Conservation (phyloP, 2,113 vertebrate species). For the Pachyramphus minor region DNA sequence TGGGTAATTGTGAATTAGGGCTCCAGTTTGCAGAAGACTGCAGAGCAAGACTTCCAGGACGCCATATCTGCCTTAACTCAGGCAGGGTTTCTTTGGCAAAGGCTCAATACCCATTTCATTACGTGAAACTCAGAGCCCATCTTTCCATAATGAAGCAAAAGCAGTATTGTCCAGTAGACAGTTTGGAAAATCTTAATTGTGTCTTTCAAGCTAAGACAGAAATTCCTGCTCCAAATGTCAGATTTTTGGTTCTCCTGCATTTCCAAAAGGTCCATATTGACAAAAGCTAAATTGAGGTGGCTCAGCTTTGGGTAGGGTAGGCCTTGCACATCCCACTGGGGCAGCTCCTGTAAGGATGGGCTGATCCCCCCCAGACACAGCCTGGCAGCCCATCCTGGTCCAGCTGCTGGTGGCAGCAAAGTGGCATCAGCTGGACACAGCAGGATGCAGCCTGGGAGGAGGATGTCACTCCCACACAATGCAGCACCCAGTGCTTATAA, state of each 20-base stretch:
- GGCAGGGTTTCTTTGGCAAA: neutral
- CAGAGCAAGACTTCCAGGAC: neutral
- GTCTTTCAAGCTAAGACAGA: neutral
- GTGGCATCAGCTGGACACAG: neutral
- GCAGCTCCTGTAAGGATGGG: neutral
- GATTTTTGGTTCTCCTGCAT: neutral
- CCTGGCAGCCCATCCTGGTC: neutral
- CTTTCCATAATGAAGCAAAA: neutral
- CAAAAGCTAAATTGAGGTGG: rapidly evolving
- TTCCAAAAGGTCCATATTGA: neutral
- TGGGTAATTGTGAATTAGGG: neutral
- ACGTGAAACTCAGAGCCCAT: neutral
- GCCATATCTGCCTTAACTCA: neutral
- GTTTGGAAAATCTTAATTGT: neutral
- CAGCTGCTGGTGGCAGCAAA: neutral
- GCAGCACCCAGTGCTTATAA: neutral
- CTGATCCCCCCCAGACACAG: rapidly evolving
- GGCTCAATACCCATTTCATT: neutral
- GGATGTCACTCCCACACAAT: rapidly evolving
- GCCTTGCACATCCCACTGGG: neutral
- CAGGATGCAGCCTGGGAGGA: neutral
- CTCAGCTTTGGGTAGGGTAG: neutral
- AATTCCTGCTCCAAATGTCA: neutral
- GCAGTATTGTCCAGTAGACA: neutral
- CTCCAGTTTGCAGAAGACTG: neutral